Conservation (phyloP, 2,888 invertebrate species). For the Ryuthela nishihirai region DNA sequence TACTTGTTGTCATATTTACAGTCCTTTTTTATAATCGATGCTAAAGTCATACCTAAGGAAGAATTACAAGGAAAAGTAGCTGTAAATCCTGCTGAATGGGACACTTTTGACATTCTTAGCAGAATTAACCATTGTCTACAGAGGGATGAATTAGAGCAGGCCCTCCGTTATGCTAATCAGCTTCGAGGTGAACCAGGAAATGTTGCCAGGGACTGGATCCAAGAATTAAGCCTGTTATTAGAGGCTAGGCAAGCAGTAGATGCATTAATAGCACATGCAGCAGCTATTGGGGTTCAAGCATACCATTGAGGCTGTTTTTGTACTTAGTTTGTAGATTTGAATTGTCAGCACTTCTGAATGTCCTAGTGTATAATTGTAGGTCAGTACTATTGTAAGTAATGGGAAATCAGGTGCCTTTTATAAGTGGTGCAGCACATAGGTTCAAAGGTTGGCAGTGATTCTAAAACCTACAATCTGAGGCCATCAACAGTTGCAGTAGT, state of each 20-base stretch:
- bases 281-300: slow-evolving; percentile 56
- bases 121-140: slow-evolving; percentile 87
- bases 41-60: slow-evolving; percentile 41
- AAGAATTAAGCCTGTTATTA: slow-evolving; percentile 72
- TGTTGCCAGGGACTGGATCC: slow-evolving; percentile 81
- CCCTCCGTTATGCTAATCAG: slow-evolving; percentile 79
- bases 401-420: too few species aligned
- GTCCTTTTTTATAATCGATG: slow-evolving; percentile 63
- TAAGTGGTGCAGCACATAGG: too few species aligned
- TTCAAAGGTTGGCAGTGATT: too few species aligned
- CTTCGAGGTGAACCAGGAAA: slow-evolving; percentile 81
- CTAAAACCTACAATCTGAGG: too few species aligned
- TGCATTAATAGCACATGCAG: slow-evolving; percentile 82
- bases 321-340: too few species aligned
- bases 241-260: slow-evolving; percentile 89
- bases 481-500: too few species aligned
- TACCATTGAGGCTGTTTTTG: too few species aligned
- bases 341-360: too few species aligned
- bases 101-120: slow-evolving; percentile 83
- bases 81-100: slow-evolving; percentile 65
- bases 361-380: too few species aligned
- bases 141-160: slow-evolving; percentile 78
- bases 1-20: slow-evolving; percentile 83
- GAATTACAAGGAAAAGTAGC: slow-evolving; percentile 40
- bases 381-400: too few species aligned